These are phyloP conservation scores for Microcaecilia unicolor DNA, from an alignment of 2,797 vertebrate genomes.

Conservation along the genomic window DNA sequence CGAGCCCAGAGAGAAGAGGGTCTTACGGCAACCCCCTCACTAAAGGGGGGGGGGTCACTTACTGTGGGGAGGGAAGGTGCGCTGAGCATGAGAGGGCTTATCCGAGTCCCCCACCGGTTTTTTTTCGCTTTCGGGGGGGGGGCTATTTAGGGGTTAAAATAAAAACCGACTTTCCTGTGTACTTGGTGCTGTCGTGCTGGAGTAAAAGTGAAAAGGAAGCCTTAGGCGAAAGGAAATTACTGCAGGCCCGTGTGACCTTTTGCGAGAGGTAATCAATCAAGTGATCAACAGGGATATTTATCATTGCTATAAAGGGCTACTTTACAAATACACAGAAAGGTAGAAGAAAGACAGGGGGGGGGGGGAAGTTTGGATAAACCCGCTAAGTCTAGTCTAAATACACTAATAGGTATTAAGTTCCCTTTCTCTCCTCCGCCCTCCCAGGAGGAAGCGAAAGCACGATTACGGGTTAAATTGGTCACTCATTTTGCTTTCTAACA, in stretches of 20 bases:
- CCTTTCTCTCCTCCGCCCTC: slow-evolving; percentile 13
- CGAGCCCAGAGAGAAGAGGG: slow-evolving; percentile 24
- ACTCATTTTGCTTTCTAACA: too few species aligned
- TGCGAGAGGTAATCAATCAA: slow-evolving; percentile 98
- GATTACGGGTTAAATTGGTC: too few species aligned
- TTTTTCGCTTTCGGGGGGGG: too few species aligned
- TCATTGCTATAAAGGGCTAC: slow-evolving; percentile 80
- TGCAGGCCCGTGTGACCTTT: slow-evolving; percentile 90
- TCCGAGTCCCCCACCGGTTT: too few species aligned
- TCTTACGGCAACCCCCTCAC: slow-evolving; percentile 33
- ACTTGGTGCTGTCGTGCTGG: slow-evolving; percentile 70
- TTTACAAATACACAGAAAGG: slow-evolving; percentile 44
- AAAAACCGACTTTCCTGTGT: slow-evolving; percentile 72
- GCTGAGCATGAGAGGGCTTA: too few species aligned
- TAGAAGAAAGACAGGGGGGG: slow-evolving; percentile 8
- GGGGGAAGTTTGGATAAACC: slow-evolving; percentile 51
- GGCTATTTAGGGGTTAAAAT: slow-evolving; percentile 79
- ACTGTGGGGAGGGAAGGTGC: too few species aligned
- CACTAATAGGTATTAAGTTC: too few species aligned
- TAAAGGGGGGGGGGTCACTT: too few species aligned
- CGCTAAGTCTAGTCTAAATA: slow-evolving; percentile 32
- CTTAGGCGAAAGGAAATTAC: slow-evolving; percentile 96
- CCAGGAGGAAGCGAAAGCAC: slow-evolving; percentile 1
- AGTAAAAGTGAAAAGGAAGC: slow-evolving; percentile 94
- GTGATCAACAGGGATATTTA: slow-evolving; percentile 98